phyloP scores from a whole-genome alignment of 2,797 vertebrate genomes.

The Pelodytes ibericus region DNA sequence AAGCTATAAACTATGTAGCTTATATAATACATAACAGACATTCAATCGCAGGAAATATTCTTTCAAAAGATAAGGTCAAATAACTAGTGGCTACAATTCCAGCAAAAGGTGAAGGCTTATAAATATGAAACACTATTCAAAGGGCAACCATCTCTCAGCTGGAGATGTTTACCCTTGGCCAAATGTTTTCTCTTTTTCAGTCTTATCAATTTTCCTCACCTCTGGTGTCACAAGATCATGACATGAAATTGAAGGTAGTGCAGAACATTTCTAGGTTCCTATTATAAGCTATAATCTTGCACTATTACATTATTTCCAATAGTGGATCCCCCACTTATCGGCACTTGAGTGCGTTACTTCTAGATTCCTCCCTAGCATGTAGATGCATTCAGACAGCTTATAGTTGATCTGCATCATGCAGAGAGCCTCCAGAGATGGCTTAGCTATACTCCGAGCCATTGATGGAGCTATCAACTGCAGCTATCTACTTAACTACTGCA shows the following conservation, averaged over 20 bases:
- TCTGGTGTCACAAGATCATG: constrained; percentile 41
- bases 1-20: not conserved
- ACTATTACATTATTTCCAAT: constrained; percentile 48
- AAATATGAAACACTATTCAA: constrained; percentile 26
- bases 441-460: constrained; percentile 14
- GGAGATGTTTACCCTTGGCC: constrained; percentile 29
- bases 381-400: constrained; percentile 42
- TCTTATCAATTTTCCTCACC: constrained; percentile 42
- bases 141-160: constrained; percentile 26
- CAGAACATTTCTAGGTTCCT: constrained; percentile 20
- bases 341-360: constrained; percentile 24
- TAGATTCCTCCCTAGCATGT: constrained; percentile 36
- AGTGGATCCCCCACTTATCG: constrained; percentile 43
- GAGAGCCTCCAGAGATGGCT: constrained; percentile 25
- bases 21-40: not conserved
- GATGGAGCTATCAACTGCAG: constrained; percentile 21
- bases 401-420: constrained; percentile 36
- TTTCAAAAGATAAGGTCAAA: constrained; percentile 13
- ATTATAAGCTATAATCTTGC: constrained; percentile 47
- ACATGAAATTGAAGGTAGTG: constrained; percentile 37
- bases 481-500: constrained; percentile 26
- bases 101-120: constrained; percentile 8
- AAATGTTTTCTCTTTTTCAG: constrained; percentile 26
- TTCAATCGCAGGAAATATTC: not conserved
- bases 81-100: constrained; percentile 8